Evolutionary conservation across 2,888 invertebrate species (phyloP).

Genomic region (Drosophila testacea): DNA sequence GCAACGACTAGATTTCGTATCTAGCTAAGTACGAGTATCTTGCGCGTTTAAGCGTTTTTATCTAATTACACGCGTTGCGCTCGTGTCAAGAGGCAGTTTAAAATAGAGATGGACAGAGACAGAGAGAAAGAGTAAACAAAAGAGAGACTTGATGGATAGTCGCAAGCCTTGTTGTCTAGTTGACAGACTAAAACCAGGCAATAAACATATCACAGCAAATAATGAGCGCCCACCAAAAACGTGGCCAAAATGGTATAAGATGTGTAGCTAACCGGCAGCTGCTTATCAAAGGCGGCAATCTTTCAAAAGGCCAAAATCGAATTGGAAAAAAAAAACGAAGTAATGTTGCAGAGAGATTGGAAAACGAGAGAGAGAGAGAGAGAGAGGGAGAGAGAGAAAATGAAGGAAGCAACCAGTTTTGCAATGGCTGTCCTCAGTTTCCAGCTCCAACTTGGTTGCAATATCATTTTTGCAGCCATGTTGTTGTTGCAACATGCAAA

Average conservation of each 20-base stretch:
- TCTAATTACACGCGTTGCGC: conserved; percentile 79
- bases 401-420: conserved; percentile 56
- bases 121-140: not conserved
- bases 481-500: conserved; percentile 76
- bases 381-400: not conserved
- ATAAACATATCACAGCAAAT: conserved; percentile 68
- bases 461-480: conserved; percentile 50
- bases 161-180: conserved; percentile 9
- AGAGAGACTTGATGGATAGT: conserved; percentile 31
- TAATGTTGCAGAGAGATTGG: conserved; percentile 32
- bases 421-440: conserved; percentile 53
- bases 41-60: conserved; percentile 73
- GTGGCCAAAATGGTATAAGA: conserved; percentile 26
- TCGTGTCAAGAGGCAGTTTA: conserved; percentile 39
- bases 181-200: conserved; percentile 39
- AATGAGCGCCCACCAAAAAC: conserved; percentile 60
- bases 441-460: conserved; percentile 3
- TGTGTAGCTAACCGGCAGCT: conserved; percentile 52
- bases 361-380: not conserved
- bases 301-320: conserved; percentile 81
- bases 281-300: conserved; percentile 85
- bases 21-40: conserved; percentile 44
- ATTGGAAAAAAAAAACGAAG: conserved; percentile 40
- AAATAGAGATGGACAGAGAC: not conserved
- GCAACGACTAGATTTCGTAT: conserved; percentile 26